Evolutionary conservation across 2,797 vertebrate species (phyloP).

Genomic region (Phataginus tetradactyla): DNA sequence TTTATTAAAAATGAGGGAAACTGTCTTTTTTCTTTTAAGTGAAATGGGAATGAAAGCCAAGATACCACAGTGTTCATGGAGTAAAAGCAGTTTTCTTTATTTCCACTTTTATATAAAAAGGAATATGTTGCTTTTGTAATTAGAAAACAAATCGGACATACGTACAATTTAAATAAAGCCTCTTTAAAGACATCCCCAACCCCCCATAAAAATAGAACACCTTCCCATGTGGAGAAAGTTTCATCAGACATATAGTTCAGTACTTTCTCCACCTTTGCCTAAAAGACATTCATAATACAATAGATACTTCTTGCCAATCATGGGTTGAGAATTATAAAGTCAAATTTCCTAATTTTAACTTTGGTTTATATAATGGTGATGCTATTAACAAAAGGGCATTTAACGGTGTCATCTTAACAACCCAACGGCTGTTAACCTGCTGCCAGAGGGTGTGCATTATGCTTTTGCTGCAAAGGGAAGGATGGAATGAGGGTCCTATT

Average conservation of each 20-base stretch:
- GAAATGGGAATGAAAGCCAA: neutral
- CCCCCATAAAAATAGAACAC: neutral
- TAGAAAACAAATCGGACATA: neutral
- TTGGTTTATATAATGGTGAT: neutral
- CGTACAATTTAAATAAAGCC: neutral
- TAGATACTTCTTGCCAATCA: neutral
- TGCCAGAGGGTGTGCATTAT: neutral
- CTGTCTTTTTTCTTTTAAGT: neutral
- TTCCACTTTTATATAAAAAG: neutral
- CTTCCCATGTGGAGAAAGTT: neutral
- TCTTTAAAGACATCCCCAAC: neutral
- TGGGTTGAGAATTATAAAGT: neutral
- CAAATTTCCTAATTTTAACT: neutral
- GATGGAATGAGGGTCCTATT: neutral
- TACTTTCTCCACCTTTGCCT: neutral
- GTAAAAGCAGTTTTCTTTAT: neutral
- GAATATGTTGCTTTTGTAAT: neutral
- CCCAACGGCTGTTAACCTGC: neutral
- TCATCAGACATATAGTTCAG: neutral
- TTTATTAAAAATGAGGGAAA: neutral
- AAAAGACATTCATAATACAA: neutral
- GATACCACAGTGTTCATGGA: neutral
- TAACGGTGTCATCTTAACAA: neutral
- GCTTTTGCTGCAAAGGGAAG: neutral
- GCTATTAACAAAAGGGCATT: neutral